Evolutionary conservation across 2,888 invertebrate genomes (phyloP).

Genomic region (Thymelicus lineola): DNA sequence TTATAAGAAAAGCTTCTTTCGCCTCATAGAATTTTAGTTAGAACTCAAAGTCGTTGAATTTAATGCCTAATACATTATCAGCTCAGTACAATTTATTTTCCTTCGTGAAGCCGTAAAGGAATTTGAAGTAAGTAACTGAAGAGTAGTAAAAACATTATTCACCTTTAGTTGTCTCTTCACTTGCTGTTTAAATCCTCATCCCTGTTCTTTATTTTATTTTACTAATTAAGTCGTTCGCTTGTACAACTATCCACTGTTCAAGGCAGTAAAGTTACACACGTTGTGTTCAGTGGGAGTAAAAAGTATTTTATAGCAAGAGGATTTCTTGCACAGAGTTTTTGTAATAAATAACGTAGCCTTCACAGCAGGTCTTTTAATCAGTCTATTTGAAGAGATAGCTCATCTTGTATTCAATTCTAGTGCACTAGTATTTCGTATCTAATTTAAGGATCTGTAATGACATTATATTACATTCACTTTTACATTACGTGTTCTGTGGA

Average conservation of each 20-base stretch:
- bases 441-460: too few relatives aligned
- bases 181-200: conserved; percentile 26
- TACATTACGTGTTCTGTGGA: too few relatives aligned
- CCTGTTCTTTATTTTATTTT: conserved; percentile 28
- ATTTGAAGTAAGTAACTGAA: neutral
- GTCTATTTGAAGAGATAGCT: neutral
- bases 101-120: neutral
- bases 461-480: too few relatives aligned
- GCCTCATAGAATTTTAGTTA: neutral
- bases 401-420: neutral
- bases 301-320: conserved; percentile 29
- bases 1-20: too few relatives aligned
- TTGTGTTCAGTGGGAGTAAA: conserved; percentile 17
- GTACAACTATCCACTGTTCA: conserved; percentile 1
- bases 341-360: conserved; percentile 20
- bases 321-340: conserved; percentile 11
- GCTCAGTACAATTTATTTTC: neutral
- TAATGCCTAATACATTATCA: too few relatives aligned
- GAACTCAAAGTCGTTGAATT: neutral
- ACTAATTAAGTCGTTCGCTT: conserved; percentile 28
- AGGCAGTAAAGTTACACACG: conserved; percentile 15
- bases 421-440: too few relatives aligned
- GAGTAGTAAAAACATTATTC: conserved; percentile 14
- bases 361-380: conserved; percentile 19
- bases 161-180: conserved; percentile 6